Evolutionary conservation across 2,888 invertebrate genomes (phyloP).

Genomic region (Steinernema hermaphroditum): DNA sequence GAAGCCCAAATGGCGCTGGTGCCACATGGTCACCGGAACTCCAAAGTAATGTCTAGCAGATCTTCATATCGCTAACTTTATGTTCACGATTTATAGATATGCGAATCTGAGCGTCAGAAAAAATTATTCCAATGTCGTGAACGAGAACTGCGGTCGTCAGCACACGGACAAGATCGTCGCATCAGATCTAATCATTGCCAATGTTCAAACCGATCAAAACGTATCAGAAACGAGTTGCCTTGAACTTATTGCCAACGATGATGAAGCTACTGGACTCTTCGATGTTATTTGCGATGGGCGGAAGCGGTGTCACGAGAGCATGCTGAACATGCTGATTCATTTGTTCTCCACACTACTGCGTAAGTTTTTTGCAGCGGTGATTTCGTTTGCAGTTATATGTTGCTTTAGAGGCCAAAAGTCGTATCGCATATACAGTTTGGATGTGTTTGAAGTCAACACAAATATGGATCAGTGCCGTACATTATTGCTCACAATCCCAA

Average conservation of each 20-base stretch:
- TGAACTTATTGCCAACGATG: neutral
- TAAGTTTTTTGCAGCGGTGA: conserved; percentile 59
- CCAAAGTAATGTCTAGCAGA: neutral
- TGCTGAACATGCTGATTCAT: conserved; percentile 88
- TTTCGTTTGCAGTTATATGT: neutral
- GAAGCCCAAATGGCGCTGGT: conserved; percentile 14
- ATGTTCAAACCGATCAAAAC: neutral
- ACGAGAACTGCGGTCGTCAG: neutral
- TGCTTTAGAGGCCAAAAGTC: conserved; percentile 73
- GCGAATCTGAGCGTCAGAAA: neutral
- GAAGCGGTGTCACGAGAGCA: neutral
- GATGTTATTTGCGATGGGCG: neutral
- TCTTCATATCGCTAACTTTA: too few relatives aligned
- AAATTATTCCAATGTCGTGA: neutral
- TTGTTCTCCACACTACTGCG: conserved; percentile 83
- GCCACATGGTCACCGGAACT: conserved; percentile 13
- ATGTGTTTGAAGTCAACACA: conserved; percentile 91
- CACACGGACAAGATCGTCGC: conserved; percentile 1
- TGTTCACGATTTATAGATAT: too few relatives aligned
- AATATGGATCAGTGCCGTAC: conserved; percentile 91
- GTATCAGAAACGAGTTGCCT: neutral
- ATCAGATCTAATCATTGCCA: neutral
- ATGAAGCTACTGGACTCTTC: neutral
- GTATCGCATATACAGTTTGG: conserved; percentile 91
- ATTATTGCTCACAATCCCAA: conserved; percentile 80